Evolutionary conservation across 2,113 vertebrate genomes (phyloP).

Genomic region (Ciconia stormi): DNA sequence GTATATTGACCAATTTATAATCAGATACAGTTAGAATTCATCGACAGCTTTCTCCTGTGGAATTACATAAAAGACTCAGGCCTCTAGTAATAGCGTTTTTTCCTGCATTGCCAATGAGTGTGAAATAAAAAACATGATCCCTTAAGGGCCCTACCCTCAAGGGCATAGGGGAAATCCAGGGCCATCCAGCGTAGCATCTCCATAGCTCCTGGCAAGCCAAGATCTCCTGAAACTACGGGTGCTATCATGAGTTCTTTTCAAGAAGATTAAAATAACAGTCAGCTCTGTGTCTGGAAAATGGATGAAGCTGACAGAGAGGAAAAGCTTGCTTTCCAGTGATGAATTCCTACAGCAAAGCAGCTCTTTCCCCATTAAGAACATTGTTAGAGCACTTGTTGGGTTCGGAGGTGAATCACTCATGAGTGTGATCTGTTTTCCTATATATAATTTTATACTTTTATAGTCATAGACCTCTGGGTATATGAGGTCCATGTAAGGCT

Average conservation of each 20-base stretch:
- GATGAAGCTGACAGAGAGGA: background rate
- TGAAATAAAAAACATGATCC: background rate
- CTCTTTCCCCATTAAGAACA: background rate
- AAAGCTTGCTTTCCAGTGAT: accelerated
- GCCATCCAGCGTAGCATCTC: background rate
- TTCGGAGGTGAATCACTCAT: background rate
- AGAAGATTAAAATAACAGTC: background rate
- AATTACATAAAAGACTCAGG: background rate
- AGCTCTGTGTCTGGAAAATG: background rate
- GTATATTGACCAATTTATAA: background rate
- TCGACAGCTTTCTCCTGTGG: background rate
- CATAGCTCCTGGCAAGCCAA: background rate
- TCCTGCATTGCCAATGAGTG: background rate
- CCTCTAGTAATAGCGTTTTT: background rate
- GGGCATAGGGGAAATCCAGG: background rate
- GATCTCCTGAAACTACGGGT: background rate
- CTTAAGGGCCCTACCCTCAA: background rate
- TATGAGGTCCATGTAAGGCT: background rate
- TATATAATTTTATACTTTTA: background rate
- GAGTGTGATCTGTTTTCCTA: background rate
- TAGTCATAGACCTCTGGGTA: background rate
- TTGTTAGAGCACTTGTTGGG: background rate
- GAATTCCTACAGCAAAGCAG: background rate
- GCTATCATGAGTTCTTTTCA: background rate
- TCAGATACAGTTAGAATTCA: background rate